phyloP scores from a whole-genome alignment of 1,140 invertebrate species.

The Procambarus virginalis region DNA sequence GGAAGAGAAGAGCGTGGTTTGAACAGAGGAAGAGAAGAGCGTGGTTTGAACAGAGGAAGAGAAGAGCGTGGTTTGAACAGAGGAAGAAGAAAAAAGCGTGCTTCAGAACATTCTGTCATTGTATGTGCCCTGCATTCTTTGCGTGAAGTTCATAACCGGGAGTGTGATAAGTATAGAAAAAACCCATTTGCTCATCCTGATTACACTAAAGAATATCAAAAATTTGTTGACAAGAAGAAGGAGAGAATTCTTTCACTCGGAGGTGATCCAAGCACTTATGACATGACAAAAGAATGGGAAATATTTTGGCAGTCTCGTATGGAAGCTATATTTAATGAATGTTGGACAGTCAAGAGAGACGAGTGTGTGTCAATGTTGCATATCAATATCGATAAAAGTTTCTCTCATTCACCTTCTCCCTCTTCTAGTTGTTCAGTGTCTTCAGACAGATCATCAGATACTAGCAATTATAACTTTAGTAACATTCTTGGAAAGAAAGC shows the following conservation, averaged over 20 bases:
- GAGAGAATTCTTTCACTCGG: slow-evolving; percentile 4
- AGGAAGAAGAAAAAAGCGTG: background rate
- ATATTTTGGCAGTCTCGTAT: slow-evolving; percentile 17
- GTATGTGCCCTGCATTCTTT: background rate
- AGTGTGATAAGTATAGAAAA: slow-evolving; percentile 22
- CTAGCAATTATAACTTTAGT: background rate
- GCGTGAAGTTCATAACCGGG: background rate
- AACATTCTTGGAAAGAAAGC: background rate
- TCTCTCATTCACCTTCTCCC: background rate
- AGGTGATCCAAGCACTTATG: slow-evolving; percentile 18
- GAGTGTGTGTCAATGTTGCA: slow-evolving; percentile 12
- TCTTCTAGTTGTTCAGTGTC: background rate
- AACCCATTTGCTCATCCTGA: slow-evolving; percentile 39
- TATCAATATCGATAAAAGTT: background rate
- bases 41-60: background rate
- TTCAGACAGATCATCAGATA: background rate
- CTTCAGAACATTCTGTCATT: background rate
- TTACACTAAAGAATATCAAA: slow-evolving; percentile 26
- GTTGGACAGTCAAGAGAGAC: slow-evolving; percentile 5
- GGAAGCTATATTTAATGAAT: background rate
- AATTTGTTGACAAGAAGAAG: slow-evolving; percentile 18
- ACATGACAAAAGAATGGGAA: slow-evolving; percentile 11
- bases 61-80: background rate
- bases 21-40: too few species aligned
- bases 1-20: too few species aligned